Base-by-base conservation (phyloP, 1,140 invertebrate genomes). In the Caenorhabditis inopinata region DNA sequence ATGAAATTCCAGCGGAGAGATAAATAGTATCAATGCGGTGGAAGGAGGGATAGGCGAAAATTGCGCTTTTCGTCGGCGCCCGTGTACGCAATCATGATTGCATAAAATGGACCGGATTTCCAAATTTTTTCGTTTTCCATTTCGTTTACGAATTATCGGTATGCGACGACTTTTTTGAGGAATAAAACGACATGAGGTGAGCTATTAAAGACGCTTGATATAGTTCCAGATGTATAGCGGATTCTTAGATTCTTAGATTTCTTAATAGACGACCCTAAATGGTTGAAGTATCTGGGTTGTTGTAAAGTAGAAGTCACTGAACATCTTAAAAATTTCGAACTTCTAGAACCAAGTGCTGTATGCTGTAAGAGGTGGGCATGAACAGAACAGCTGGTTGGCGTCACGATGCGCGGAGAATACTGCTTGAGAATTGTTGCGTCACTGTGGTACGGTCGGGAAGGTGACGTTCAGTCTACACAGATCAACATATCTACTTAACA, bases 341-440 rank as follows among this genome's bases (percentile, higher is more conserved):
- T n/a, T n/a, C n/a, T n/a, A n/a, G n/a, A n/a, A n/a, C n/a, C n/a
- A n/a, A n/a, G n/a, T n/a, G n/a, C n/a, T n/a, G n/a, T n/a, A 68
- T 27, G 42, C 21, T 68, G 51, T 62, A 53, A 25, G 11, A 23
- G 76, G 49, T 11, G 14, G 2, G n/a, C n/a, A n/a, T n/a, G n/a
- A n/a, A n/a, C n/a, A n/a, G n/a, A n/a, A n/a, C n/a, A n/a, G n/a
- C n/a, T n/a, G n/a, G n/a, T n/a, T n/a, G n/a, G n/a, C n/a, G n/a
- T n/a, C n/a, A n/a, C n/a, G n/a, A n/a, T n/a, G n/a, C n/a, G n/a
- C n/a, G n/a, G n/a, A n/a, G 32, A 38, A 38, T 68, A 68, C 58
- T 68, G 58, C 58, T 68, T 68, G 58, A 68, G 58, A 68, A 58
- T 21, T 68, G 58, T 68, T 68, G 58, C 58, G 58, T 68, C 58